These are phyloP conservation scores for Lasioglossum marginatum DNA, from an alignment of 2,888 invertebrate genomes.

Conservation along the genomic window DNA sequence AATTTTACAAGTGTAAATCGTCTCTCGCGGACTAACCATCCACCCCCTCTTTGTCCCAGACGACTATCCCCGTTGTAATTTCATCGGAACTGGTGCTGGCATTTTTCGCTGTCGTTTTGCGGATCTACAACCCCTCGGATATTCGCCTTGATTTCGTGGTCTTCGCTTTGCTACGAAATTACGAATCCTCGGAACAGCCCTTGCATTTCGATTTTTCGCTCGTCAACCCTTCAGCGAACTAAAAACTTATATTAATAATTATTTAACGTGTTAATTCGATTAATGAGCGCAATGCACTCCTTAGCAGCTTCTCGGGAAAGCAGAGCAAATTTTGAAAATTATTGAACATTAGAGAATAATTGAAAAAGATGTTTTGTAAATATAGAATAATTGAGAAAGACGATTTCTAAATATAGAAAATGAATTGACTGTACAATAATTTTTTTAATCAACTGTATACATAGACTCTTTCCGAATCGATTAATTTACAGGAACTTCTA, in stretches of 20 bases:
- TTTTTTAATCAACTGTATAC: neutral
- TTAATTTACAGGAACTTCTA: neutral
- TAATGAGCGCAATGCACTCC: too few relatives aligned
- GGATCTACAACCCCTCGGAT: neutral
- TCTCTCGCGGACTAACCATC: neutral
- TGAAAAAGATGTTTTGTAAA: too few relatives aligned
- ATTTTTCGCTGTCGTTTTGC: neutral
- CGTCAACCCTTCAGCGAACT: neutral
- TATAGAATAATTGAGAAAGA: neutral
- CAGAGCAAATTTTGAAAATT: too few relatives aligned
- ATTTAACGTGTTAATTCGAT: too few relatives aligned
- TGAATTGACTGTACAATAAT: too few relatives aligned
- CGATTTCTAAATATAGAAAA: neutral
- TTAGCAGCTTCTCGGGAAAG: too few relatives aligned
- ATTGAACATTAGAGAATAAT: too few relatives aligned
- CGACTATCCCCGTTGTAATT: neutral
- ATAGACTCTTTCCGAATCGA: neutral
- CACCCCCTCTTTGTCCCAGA: neutral
- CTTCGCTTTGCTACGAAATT: neutral
- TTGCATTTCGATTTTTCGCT: neutral
- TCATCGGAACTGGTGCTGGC: neutral
- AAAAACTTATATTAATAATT: too few relatives aligned
- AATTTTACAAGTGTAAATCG: constrained; percentile 38
- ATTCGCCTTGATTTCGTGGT: neutral
- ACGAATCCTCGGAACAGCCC: neutral